Base-by-base conservation (phyloP, 2,113 vertebrate species). In the Cebus imitator region DNA sequence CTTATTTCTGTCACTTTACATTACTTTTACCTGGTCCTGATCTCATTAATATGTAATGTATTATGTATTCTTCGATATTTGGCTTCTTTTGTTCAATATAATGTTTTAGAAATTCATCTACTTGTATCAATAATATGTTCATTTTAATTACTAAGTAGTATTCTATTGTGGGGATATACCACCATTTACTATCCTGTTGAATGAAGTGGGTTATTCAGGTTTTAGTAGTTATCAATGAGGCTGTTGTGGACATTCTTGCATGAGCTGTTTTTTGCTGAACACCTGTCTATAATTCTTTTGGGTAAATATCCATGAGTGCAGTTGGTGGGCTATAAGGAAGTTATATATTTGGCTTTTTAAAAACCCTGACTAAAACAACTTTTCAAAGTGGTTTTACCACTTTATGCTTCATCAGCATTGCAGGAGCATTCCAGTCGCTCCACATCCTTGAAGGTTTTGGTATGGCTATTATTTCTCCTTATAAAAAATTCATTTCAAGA, bases 311-410 rank as follows among this genome's bases (percentile, higher is more conserved):
- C 83, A 61, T 30, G 2, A 88, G 18, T 86, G 10, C 88, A 86
- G 75, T 57, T 93, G 21, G 20, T 86, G 13, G n/a, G 1, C 18
- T 55, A 40, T 32, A 86, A 76, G 25, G 8, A 93, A 96, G 45
- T 5, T 50, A 23, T 45, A 40, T 61, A 68, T 57, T 55, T 92
- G 64, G 92, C 17, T 91, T 75, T 16, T 25, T 55, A 70, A 86
- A 35, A 80, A 72, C 8, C 8, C 12, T 40, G 16, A 48, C 5
- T 30, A 78, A 64, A 94, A 78, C 37, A 78, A n/a, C n/a, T 88
- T 87, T 97, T 94, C 64, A 50, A 87, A 87, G 58, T 79, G n/a
- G 8, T 92, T 92, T 87, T 48, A 70, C 5, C 37, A 52, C 45
- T 58, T 86, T 66, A 48, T 12, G 5, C 8, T 92, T 92, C 16